Evolutionary conservation across 2,797 vertebrate species (phyloP), one percentile per base, ranked within the genome.

Genomic region (Ptychadena robeensis): DNA sequence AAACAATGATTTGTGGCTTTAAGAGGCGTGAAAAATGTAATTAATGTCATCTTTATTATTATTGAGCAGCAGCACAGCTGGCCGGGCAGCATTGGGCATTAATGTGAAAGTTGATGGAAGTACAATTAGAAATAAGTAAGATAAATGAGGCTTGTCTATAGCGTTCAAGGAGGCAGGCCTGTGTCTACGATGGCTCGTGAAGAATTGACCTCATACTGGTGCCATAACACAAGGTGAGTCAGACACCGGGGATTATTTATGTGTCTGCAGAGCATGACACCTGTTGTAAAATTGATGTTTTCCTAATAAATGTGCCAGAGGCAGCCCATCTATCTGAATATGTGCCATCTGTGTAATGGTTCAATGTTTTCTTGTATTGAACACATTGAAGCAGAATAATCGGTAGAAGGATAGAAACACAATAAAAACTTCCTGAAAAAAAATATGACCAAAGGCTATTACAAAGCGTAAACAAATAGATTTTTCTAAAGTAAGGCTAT

Each of bases 101-200:
- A 30, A 57, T 68, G n/a, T 79, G 37, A 79, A 57, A 35, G 30
- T 12, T 57, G 76, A 79, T 68, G 65, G 27, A 40, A 53, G 65
- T 57, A 35, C 64, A 79, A 68, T 79, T 57, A 27, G 4, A 68
- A 25, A 37, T 37, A 68, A 79, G 76, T 78, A 79, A 79, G 76
- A 79, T 14, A 59, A 79, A 68, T 79, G 63, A 32, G 64, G n/a
- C 65, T 68, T 68, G 76, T 68, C 65, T 57, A 12, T 28, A 67
- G 1, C 25, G n/a, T 11, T 68, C 40, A 22, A 30, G 38, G 44
- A 78, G 14, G 64, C 75, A 57, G 27, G 57, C n/a, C 31, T 18
- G 48, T 32, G 38, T 44, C 14, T 15, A 9, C 32, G 6, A 8
- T 18, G 31, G 30, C 15, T 68, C n/a, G 9, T 57, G 31, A 10